These are phyloP conservation scores for Lordiphosa collinella DNA, from an alignment of 1,140 invertebrate species.

Conservation along the genomic window DNA sequence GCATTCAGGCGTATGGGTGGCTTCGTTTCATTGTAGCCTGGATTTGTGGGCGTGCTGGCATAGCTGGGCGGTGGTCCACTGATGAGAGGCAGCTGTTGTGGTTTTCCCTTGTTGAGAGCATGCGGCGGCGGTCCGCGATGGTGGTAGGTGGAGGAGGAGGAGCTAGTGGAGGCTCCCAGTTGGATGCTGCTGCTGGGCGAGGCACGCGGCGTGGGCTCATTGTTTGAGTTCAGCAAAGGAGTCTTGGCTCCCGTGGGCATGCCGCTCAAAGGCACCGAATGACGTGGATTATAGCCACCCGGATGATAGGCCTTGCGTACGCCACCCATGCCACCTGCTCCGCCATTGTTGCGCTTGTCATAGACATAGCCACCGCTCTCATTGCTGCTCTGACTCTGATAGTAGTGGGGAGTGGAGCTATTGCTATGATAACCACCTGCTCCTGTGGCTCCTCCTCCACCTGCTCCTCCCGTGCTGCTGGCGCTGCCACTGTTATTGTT, in stretches of 20 bases:
- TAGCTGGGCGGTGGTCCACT: conserved; percentile 68
- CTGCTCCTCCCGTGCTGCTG: conserved; percentile 7
- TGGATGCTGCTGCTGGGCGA: conserved; percentile 65
- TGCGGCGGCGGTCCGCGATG: conserved; percentile 61
- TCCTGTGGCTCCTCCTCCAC: conserved; percentile 15
- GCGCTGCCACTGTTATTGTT: conserved; percentile 28
- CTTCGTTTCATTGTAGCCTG: conserved; percentile 48
- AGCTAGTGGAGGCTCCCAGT: conserved; percentile 24
- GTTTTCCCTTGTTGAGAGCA: conserved; percentile 58
- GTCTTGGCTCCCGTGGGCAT: conserved; percentile 52
- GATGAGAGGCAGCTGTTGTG: conserved; percentile 57
- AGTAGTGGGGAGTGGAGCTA: conserved; percentile 69
- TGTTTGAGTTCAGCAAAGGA: conserved; percentile 61
- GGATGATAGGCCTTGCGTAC: conserved; percentile 60
- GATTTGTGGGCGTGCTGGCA: conserved; percentile 27
- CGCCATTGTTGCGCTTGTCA: conserved; percentile 68
- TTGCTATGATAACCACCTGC: conserved; percentile 66
- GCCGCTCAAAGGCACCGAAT: conserved; percentile 49
- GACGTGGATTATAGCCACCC: conserved; percentile 63
- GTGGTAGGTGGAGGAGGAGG: conserved; percentile 45
- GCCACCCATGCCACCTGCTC: conserved; percentile 7
- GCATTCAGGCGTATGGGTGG: conserved; percentile 70
- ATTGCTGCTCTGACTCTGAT: conserved; percentile 56
- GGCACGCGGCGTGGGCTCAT: conserved; percentile 65
- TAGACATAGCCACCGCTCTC: conserved; percentile 46